phyloP scores from a whole-genome alignment of 2,888 invertebrate species.

The Macrophya alboannulata region DNA sequence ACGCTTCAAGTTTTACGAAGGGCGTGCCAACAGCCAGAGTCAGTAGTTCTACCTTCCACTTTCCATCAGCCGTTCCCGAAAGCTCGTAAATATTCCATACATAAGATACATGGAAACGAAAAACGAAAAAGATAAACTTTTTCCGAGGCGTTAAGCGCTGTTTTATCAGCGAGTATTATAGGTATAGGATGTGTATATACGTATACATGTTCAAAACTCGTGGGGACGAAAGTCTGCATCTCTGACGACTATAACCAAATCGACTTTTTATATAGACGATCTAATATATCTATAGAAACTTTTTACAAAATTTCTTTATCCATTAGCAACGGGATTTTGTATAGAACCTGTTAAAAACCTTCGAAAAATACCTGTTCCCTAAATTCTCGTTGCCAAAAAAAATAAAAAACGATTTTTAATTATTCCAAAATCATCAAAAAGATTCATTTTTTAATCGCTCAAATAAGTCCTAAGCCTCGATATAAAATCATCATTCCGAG shows the following conservation, averaged over 20 bases:
- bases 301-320: background rate
- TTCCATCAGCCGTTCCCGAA: constrained; percentile 23
- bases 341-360: no score
- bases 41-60: constrained; percentile 11
- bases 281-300: background rate
- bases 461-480: background rate
- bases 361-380: no score
- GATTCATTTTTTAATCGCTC: background rate
- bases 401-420: no score
- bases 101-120: constrained; percentile 33
- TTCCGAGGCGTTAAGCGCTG: constrained; percentile 34
- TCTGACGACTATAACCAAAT: background rate
- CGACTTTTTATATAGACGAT: background rate
- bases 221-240: background rate
- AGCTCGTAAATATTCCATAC: constrained; percentile 36
- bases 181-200: no score
- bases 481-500: background rate
- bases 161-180: constrained; percentile 31
- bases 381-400: no score
- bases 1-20: constrained; percentile 13
- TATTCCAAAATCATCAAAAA: no score
- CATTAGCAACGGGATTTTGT: background rate
- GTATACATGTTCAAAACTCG: background rate
- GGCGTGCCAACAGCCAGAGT: constrained; percentile 20
- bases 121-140: constrained; percentile 45